Base-by-base conservation (phyloP, 2,113 vertebrate genomes). In the Galbula dea region DNA sequence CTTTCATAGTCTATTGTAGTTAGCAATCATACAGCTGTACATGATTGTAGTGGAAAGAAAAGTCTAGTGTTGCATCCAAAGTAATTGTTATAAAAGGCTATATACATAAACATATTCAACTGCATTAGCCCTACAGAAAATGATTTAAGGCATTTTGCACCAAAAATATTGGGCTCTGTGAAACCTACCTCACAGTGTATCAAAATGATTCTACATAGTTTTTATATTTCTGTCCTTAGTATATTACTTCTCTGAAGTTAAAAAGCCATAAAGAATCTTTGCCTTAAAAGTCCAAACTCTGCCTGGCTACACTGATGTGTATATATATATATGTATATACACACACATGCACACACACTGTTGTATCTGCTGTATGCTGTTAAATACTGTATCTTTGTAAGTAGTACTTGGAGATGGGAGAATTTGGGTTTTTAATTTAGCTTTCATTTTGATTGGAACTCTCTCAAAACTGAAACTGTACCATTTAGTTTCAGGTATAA, bases 91-190 rank as follows among this genome's bases (percentile, higher is more conserved):
- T 51, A 94, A 94, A 94, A 96, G 57, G 55, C 65, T 90, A 88
- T 94, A 63, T 84, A 94, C 65, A 90, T 90, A 93, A 93, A 93
- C 11, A 75, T 88, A 86, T 83, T 83, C 72, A 76, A 48, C 88
- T 90, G 76, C 36, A 52, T 95, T 90, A 94, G 88, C 90, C 88
- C 94, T 86, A 94, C 80, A 24, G 63, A 93, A 92, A 83, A 48
- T 57, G 59, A 93, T 91, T 95, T 96, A 96, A 96, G 94, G 96
- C 96, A 94, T 96, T 93, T 92, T 78, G 62, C 73, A 57, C 86
- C 77, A 96, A 94, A 96, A 74, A 48, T 74, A 90, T 30, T 39
- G 36, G 79, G 51, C 45, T 81, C 73, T 86, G 59, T 71, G 65
- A 91, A 83, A 77, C 12, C 7, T 83, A 13, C 88, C 85, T 83